phyloP scores from a whole-genome alignment of 2,113 vertebrate species.

The Peromyscus polionotus region DNA sequence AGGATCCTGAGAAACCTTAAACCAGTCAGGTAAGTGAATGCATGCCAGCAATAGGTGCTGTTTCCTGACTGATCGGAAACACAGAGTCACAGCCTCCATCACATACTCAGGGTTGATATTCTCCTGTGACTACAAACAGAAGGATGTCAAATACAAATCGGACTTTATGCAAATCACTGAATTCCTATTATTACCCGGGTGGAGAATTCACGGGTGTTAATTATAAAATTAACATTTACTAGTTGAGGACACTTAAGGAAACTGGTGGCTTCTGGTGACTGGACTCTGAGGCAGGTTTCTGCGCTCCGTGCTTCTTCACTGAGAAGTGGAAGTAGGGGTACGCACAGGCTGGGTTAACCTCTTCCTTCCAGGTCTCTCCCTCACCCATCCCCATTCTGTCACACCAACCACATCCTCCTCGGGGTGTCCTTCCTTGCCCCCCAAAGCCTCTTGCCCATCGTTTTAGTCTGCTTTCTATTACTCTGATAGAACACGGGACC shows the following conservation, averaged over 20 bases:
- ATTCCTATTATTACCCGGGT: constrained; percentile 14
- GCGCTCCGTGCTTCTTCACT: not conserved
- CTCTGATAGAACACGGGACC: not conserved
- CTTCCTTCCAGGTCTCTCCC: not conserved
- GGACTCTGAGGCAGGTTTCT: not conserved
- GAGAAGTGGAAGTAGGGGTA: not conserved
- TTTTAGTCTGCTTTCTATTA: too few relatives aligned
- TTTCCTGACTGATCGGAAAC: not conserved
- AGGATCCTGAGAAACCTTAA: not conserved
- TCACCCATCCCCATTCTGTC: not conserved
- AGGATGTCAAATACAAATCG: not conserved
- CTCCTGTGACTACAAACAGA: not conserved
- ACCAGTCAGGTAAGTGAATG: not conserved
- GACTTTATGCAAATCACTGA: constrained; percentile 36
- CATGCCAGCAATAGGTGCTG: not conserved
- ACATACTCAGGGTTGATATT: not conserved
- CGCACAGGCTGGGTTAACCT: not conserved
- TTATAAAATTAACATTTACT: constrained; percentile 55
- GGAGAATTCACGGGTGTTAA: constrained; percentile 22
- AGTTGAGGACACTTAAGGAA: not conserved
- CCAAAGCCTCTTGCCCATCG: not conserved
- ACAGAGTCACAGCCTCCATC: not conserved
- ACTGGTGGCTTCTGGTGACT: not conserved
- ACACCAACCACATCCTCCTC: not conserved
- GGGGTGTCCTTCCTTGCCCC: not conserved